phyloP scores from a whole-genome alignment of 2,113 vertebrate genomes.

The Pantherophis guttatus region DNA sequence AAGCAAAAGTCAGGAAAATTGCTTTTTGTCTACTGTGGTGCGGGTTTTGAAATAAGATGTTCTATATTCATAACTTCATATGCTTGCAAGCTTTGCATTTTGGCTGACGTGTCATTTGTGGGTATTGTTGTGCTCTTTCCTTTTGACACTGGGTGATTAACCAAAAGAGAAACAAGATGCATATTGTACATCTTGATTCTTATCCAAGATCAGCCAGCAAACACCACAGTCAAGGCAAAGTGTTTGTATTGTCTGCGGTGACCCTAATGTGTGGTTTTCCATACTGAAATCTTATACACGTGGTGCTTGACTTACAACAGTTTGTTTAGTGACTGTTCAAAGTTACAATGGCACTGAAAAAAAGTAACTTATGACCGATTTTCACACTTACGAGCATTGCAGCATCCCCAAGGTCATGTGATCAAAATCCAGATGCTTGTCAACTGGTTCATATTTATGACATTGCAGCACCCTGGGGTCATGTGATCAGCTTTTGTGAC shows the following conservation, averaged over 20 bases:
- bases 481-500: neutral
- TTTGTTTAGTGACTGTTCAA: neutral
- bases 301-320: neutral
- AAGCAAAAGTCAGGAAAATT: constrained; percentile 21
- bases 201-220: neutral
- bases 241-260: neutral
- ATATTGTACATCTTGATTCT: constrained; percentile 12
- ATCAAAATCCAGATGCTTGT: neutral
- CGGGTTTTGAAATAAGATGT: constrained; percentile 22
- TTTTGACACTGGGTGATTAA: constrained; percentile 38
- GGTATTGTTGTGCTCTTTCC: constrained; percentile 25
- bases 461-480: neutral
- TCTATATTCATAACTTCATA: constrained; percentile 32
- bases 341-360: neutral
- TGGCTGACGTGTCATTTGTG: neutral
- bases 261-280: neutral
- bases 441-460: neutral
- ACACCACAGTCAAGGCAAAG: neutral
- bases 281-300: neutral
- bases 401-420: neutral
- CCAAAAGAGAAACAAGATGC: constrained; percentile 22
- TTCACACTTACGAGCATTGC: neutral
- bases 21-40: constrained; percentile 29
- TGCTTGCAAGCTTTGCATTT: constrained; percentile 7
- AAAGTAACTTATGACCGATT: neutral